phyloP scores from a whole-genome alignment of 2,888 invertebrate species.

The Digitonthophagus gazella region DNA sequence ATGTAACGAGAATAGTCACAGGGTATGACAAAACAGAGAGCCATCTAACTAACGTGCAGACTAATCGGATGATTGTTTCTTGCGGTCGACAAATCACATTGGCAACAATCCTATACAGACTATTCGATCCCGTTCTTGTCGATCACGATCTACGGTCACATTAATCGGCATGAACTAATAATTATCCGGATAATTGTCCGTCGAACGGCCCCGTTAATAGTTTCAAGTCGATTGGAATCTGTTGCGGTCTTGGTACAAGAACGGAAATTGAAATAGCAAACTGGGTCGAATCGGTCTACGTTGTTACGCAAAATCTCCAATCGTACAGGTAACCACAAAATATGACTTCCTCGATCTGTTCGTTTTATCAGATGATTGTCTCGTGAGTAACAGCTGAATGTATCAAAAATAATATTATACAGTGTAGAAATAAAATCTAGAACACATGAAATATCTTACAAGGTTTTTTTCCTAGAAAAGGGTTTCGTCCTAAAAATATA shows the following conservation, averaged over 20 bases:
- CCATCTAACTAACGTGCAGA: background rate
- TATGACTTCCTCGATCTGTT: background rate
- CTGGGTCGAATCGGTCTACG: background rate
- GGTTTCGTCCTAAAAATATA: no score
- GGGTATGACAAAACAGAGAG: background rate
- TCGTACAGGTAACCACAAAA: no score
- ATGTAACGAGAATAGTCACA: background rate
- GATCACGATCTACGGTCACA: background rate
- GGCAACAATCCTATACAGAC: background rate
- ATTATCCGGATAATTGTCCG: background rate
- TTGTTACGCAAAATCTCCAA: background rate
- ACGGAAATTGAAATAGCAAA: background rate
- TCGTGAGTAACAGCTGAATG: background rate
- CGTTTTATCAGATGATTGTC: background rate
- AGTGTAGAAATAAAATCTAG: no score
- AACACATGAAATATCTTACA: no score
- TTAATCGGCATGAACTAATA: background rate
- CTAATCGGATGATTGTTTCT: background rate
- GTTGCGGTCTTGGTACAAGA: background rate
- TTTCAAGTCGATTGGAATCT: background rate
- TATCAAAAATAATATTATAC: no score
- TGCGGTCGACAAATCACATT: background rate
- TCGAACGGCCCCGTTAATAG: background rate
- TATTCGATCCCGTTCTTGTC: background rate
- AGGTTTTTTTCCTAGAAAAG: no score